These are phyloP conservation scores for cat (Felis catus) DNA, from an alignment of 2,113 vertebrate species.

Conservation along the genomic window F.catus_Fca126_mat1.0 CM031413.1:126538001-126538500, in stretches of 20 bases:
- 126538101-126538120: not conserved
- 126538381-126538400: not conserved
- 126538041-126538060: accelerated
- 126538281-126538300: not conserved
- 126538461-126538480: not conserved
- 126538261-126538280: not conserved
- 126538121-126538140: not conserved
- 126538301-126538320: not conserved
- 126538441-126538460: not conserved
- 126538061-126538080: not conserved
- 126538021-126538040: not conserved
- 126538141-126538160: not conserved
- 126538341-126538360: not conserved
- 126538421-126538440: not conserved
- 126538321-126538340: not conserved
- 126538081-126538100: not conserved
- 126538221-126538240: not conserved
- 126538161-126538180: not conserved
- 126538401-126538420: not conserved
- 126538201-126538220: not conserved
- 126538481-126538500: not conserved
- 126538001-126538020: not conserved
- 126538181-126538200: not conserved
- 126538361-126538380: not conserved
- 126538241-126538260: not conserved